Percentiles rank a stretch among this genome's conserved stretches.
These are phyloP conservation scores for Papilio glaucus DNA, from an alignment of 1,140 invertebrate genomes.

Conservation along the genomic window DNA sequence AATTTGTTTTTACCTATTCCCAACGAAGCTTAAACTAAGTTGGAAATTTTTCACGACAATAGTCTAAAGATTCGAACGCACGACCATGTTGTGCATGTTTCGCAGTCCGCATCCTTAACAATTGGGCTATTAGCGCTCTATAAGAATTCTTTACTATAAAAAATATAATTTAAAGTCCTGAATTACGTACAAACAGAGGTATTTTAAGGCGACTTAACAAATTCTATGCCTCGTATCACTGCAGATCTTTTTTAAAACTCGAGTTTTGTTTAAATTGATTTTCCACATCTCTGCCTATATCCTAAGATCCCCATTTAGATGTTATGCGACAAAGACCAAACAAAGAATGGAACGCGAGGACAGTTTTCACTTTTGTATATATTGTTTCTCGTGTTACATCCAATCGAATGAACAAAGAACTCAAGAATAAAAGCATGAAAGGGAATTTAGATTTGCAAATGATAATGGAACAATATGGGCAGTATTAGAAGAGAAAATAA, in stretches of 20 bases:
- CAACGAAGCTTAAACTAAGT: no score
- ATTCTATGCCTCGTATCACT: not conserved
- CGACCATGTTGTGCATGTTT: no score
- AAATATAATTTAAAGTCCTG: not conserved
- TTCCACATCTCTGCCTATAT: conserved; percentile 31
- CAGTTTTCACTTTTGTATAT: conserved; percentile 36
- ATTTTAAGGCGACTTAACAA: conserved; percentile 17
- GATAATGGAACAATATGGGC: conserved; percentile 26
- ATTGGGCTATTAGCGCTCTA: no score
- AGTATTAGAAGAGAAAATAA: not conserved
- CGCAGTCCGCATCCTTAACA: no score
- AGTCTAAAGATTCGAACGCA: no score
- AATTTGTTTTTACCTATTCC: no score
- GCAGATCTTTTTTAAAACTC: conserved; percentile 5
- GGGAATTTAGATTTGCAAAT: conserved; percentile 29
- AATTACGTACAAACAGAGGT: not conserved
- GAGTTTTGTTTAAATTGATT: conserved; percentile 27
- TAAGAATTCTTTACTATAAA: not conserved
- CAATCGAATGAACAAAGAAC: conserved; percentile 30
- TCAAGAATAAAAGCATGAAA: not conserved
- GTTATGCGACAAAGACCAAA: conserved; percentile 10
- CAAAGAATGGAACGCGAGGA: conserved; percentile 20
- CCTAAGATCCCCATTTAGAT: conserved; percentile 9
- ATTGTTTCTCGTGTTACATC: conserved; percentile 29
- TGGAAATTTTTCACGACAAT: no score